Base-by-base conservation (phyloP, 2,888 invertebrate genomes). In the Octonoba sinensis region DNA sequence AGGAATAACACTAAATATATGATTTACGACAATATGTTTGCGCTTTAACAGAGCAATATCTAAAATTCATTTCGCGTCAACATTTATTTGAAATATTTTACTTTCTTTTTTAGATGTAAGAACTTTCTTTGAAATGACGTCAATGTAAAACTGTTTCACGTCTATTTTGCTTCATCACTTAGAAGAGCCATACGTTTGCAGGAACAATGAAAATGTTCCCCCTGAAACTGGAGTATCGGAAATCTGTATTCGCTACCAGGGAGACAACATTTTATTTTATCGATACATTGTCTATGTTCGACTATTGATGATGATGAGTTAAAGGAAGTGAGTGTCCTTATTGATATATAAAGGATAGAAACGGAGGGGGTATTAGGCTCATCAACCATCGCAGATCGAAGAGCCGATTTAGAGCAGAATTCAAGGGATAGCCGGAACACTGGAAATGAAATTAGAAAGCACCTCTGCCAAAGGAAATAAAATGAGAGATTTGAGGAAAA, bases 251-350 rank as follows among this genome's bases (percentile, higher is more conserved):
- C 71, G 65, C 78, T 71, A 65, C 71, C 57, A 59, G 59, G 66
- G 71, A 78, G 66, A 78, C 66, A 78, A 65, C 64, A 71, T 71
- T 78, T 78, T 78, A 78, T 78, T 77, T 78, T 78, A 78, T 72
- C 78, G 59, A 71, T 78, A 78, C 78, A 71, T 71, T 59, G 78
- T 78, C 78, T 72, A 78, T 66, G 44, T 57, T 47, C 59, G 49
- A 78, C 66, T 66, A 78, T 78, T 72, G 71, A 78, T 78, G 78
- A 78, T 72, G 71, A 71, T 66, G 78, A 78, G 78, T 78, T 78
- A 66, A 70, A 77, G 78, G 66, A 78, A 78, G 78, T 78, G 69
- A 69, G 69, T 27, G 51, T 71, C 71, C 46, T 71, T 78, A 78
- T 78, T 78, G 71, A 59, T 72, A 72, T 78, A 65, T 71, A 65